Evolutionary conservation across 2,888 invertebrate genomes (phyloP).

Genomic region (Clunio marinus): DNA sequence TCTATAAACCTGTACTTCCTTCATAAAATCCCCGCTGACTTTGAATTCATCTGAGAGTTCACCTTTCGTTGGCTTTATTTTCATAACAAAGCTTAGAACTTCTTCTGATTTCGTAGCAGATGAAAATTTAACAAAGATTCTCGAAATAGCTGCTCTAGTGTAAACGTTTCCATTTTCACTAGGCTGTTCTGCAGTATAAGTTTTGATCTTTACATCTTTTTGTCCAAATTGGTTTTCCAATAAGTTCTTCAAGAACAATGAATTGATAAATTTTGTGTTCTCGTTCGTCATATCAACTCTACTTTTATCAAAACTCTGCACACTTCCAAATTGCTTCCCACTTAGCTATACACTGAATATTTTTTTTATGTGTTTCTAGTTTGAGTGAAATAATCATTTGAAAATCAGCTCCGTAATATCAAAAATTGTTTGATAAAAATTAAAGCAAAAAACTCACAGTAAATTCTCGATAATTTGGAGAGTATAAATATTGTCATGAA

Average conservation of each 20-base stretch:
- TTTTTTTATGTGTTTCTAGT: slow-evolving; percentile 7
- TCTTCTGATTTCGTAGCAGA: slow-evolving; percentile 33
- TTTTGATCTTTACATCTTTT: slow-evolving; percentile 40
- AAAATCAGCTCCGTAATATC: neutral
- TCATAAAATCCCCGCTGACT: slow-evolving; percentile 39
- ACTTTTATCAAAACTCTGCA: too few species aligned
- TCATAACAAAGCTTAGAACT: slow-evolving; percentile 33
- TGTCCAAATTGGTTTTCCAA: slow-evolving; percentile 38
- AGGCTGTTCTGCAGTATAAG: slow-evolving; percentile 37
- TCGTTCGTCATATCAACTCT: neutral
- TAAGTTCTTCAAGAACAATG: slow-evolving; percentile 40
- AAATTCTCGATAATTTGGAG: neutral
- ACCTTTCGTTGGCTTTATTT: slow-evolving; percentile 40
- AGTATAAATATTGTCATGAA: too few species aligned
- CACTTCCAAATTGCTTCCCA: neutral
- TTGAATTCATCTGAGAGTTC: slow-evolving; percentile 38
- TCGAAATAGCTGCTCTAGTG: slow-evolving; percentile 28
- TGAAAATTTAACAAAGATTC: slow-evolving; percentile 39
- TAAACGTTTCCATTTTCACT: slow-evolving; percentile 20
- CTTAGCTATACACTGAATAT: slow-evolving; percentile 26
- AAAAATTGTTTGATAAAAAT: too few species aligned
- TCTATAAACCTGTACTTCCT: slow-evolving; percentile 39
- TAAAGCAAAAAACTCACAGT: neutral
- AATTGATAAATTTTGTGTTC: slow-evolving; percentile 40
- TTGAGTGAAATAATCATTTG: neutral